Percentiles rank a stretch among this genome's conserved stretches.
phyloP scores from a whole-genome alignment of 2,113 vertebrate genomes.

The Sphyrna mokarran region DNA sequence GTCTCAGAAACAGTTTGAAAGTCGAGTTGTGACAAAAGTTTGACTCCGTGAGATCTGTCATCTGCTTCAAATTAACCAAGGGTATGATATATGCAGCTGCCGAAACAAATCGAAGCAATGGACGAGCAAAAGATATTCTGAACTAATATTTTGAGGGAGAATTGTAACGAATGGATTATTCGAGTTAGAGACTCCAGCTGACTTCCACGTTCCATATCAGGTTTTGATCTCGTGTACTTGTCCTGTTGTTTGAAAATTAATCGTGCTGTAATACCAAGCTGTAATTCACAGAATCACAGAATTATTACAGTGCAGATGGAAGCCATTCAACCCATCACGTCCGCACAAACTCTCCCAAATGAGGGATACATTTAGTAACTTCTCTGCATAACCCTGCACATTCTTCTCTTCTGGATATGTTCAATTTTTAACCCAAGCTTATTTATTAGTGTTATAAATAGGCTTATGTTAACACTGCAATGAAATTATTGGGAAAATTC shows the following conservation, averaged over 20 bases:
- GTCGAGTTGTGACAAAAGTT: slow-evolving; percentile 17
- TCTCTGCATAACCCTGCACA: no score
- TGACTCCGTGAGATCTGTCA: neutral
- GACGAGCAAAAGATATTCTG: neutral
- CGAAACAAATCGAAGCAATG: slow-evolving; percentile 16
- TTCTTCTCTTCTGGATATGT: no score
- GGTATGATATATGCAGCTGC: neutral
- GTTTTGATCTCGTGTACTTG: neutral
- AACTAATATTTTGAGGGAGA: neutral
- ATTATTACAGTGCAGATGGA: no score
- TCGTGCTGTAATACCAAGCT: neutral
- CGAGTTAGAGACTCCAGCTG: neutral
- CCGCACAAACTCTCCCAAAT: no score
- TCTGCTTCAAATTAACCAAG: slow-evolving; percentile 8
- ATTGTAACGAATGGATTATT: neutral
- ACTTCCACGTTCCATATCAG: neutral
- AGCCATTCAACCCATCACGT: no score
- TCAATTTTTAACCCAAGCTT: no score
- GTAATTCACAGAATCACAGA: no score
- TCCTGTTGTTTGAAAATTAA: neutral
- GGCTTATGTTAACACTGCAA: no score
- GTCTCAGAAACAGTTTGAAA: neutral
- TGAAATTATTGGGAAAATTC: no score
- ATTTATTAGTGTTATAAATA: no score
- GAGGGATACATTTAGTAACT: no score